Base-by-base conservation (phyloP, 2,113 vertebrate species). In the Laterallus jamaicensis region DNA sequence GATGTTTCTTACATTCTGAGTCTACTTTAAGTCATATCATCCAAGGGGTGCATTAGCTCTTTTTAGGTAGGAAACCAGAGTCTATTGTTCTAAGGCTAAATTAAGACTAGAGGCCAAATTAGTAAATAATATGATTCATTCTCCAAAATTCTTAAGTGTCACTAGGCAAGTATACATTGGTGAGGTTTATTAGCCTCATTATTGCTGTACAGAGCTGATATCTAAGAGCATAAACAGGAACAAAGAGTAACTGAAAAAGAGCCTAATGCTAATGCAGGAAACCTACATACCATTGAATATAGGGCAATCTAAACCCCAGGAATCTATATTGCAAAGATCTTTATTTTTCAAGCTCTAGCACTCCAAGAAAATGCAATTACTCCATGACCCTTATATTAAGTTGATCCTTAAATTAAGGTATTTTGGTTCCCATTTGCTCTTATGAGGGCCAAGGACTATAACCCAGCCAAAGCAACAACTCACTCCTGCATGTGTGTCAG, bases 51-150 rank as follows among this genome's bases (percentile, higher is more conserved):
- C 8, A 5, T 74, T 93, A 59, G 47, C n/a, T 67, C 76, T 67
- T 88, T 94, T 77, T 86, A 95, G 87, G 31, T 85, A 69, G 22
- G 32, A 88, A 88, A 80, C 35, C n/a, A 32, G 67, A 87, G 42
- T 94, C 68, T 83, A 21, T 88, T 93, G 78, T 92, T 95, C 85
- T 88, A 76, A 90, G 56, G 78, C 52, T 93, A 92, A 95, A 88
- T 90, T 91, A 90, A 82, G 81, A 62, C 91, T 85, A 87, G 81
- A 69, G 84, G 89, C 81, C 78, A 95, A 66, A 95, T 97, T 76
- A 96, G 96, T 95, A 92, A 95, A 95, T 95, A 86, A 95, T 96
- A 89, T 76, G 81, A 80, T 85, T 93, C 84, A 77, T 63, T 94
- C 92, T 91, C 67, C 62, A 93, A 39, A 92, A 85, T 82, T 87